Evolutionary conservation across 2,888 invertebrate species (phyloP).

Genomic region (Chloroclysta siterata): DNA sequence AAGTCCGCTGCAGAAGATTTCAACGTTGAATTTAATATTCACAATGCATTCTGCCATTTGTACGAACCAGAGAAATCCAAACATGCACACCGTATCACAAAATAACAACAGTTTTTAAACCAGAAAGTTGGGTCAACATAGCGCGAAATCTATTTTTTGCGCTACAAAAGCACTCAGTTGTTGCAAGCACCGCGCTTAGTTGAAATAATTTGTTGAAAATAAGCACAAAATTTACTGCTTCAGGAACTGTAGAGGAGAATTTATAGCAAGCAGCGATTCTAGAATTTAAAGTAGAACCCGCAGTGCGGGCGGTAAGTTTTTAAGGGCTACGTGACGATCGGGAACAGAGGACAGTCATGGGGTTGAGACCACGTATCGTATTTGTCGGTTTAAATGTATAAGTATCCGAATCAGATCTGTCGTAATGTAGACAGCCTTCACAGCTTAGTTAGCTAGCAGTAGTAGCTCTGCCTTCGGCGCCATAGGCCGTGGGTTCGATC

Average conservation of each 20-base stretch:
- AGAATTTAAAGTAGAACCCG: conserved; percentile 74
- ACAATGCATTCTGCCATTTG: conserved; percentile 10
- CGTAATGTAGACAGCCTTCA: too few relatives aligned
- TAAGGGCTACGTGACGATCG: conserved; percentile 32
- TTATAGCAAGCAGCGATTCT: conserved; percentile 74
- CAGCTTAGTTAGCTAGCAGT: neutral
- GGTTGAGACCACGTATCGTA: conserved; percentile 16
- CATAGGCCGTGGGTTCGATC: too few relatives aligned
- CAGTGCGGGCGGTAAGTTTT: conserved; percentile 60
- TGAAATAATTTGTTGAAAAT: conserved; percentile 75
- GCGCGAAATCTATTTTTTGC: conserved; percentile 35
- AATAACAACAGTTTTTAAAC: conserved; percentile 21
- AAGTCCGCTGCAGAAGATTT: conserved; percentile 11
- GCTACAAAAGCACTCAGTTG: conserved; percentile 30
- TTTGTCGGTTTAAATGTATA: conserved; percentile 10
- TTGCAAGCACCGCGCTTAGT: conserved; percentile 48
- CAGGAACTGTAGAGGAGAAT: conserved; percentile 65
- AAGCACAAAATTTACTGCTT: conserved; percentile 70
- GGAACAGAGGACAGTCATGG: conserved; percentile 8
- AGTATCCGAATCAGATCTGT: conserved; percentile 15
- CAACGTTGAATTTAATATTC: conserved; percentile 15
- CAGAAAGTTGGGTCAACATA: conserved; percentile 22
- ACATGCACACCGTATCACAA: conserved; percentile 23
- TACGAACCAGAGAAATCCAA: conserved; percentile 16
- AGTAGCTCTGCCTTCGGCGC: too few relatives aligned